These are phyloP conservation scores for Meghimatium bilineatum DNA, from an alignment of 2,888 invertebrate genomes.

Conservation along the genomic window DNA sequence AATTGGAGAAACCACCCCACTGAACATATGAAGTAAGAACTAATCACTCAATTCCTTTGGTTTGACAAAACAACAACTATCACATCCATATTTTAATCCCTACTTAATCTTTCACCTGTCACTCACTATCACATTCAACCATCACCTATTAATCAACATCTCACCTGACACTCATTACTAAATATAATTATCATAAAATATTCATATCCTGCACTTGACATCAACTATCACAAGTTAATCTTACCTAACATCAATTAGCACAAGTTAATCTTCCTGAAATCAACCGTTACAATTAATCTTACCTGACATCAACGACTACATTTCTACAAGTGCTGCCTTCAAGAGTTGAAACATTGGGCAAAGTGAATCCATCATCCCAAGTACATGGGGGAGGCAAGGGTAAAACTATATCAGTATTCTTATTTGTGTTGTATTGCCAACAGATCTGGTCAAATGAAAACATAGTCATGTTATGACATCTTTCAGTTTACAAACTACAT, in stretches of 20 bases:
- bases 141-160: not conserved
- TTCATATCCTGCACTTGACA: too few species aligned
- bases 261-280: constrained; percentile 55
- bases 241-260: not conserved
- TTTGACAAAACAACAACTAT: too few species aligned
- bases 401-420: not conserved
- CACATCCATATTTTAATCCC: not conserved
- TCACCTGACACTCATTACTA: not conserved
- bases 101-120: not conserved
- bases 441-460: constrained; percentile 35
- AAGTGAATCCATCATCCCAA: constrained; percentile 61
- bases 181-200: not conserved
- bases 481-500: too few species aligned
- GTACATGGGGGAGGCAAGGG: constrained; percentile 54
- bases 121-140: not conserved
- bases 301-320: constrained; percentile 66
- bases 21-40: too few species aligned
- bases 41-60: too few species aligned
- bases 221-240: not conserved
- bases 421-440: constrained; percentile 46
- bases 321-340: constrained; percentile 59
- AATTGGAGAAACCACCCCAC: too few species aligned
- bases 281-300: constrained; percentile 65
- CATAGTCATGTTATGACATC: too few species aligned
- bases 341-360: constrained; percentile 57